Evolutionary conservation across 2,797 vertebrate genomes (phyloP), one percentile per base, ranked within the genome.

Genomic region (Eulemur rubriventer): DNA sequence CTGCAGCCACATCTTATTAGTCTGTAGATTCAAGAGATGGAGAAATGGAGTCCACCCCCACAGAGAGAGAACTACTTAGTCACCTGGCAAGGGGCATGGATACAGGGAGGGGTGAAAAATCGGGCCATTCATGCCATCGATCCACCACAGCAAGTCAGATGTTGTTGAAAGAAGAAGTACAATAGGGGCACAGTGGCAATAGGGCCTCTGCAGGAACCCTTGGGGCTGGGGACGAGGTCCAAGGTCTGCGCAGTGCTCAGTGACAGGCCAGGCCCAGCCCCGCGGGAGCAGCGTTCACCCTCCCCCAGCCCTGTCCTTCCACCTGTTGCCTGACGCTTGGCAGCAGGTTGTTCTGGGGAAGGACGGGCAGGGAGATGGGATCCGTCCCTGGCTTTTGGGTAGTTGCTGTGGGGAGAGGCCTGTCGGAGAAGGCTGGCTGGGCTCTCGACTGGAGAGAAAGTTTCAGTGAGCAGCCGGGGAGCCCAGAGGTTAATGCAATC

Each of bases 141-240:
- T 26, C 30, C 12, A 1, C 33, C 7, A 11, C 17, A 30, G 18
- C 55, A 61, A n/a, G 75, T 57, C 67, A 28, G 1, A 8, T 3
- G 16, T 41, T 52, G 63, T 41, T 65, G 63, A 52, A 67, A 78
- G 43, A 4, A 30, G 38, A 4, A 26, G 30, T 7, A 17, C 26
- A 2, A 4, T 1, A 28, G 14, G 22, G 24, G 16, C 2, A 5
- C 35, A 16, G 38, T 7, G 33, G 28, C 1, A 0, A 4, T 6
- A 4, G 20, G 12, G 55, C 65, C 18, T 63, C 52, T 13, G 22
- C 10, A 16, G 55, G 73, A 43, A 33, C 30, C 2, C 2, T 70
- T 65, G 55, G 11, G 33, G 5, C 26, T 10, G 24, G 35, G 30
- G 81, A 16, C 0, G 0, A 46, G 65, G 10, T 81, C 22, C 0